Conservation (phyloP, 2,888 invertebrate species). For the Formica aserva region DNA sequence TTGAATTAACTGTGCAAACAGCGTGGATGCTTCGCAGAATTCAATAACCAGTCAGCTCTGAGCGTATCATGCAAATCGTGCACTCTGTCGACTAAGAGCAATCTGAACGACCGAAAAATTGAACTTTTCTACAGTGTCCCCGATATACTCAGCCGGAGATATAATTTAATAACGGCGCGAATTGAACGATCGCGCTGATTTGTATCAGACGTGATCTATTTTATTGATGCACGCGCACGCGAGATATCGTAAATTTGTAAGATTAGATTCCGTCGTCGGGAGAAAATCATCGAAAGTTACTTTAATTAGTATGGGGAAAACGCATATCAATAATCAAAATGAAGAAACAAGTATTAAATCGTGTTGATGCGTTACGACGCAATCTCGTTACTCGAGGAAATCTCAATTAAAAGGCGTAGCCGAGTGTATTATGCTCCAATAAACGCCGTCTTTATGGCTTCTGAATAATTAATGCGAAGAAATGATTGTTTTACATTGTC, state of each 20-base stretch:
- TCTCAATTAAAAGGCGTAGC: constrained; percentile 3
- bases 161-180: constrained; percentile 32
- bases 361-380: not conserved
- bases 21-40: constrained; percentile 18
- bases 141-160: constrained; percentile 45
- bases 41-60: constrained; percentile 4
- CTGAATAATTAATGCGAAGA: not conserved
- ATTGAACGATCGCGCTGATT: not conserved
- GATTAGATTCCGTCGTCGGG: not conserved
- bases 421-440: not conserved
- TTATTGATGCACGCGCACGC: constrained; percentile 48
- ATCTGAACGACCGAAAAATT: constrained; percentile 43
- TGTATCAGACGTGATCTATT: constrained; percentile 60
- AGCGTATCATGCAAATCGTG: not conserved
- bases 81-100: constrained; percentile 30
- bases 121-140: not conserved
- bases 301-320: not conserved
- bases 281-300: not conserved
- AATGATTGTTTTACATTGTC: not conserved
- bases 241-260: constrained; percentile 38
- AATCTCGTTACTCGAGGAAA: not conserved
- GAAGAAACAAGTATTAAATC: constrained; percentile 3
- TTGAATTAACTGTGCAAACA: constrained; percentile 19
- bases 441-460: not conserved
- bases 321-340: not conserved